phyloP scores from a whole-genome alignment of 1,140 invertebrate species.

The Belonocnema kinseyi region DNA sequence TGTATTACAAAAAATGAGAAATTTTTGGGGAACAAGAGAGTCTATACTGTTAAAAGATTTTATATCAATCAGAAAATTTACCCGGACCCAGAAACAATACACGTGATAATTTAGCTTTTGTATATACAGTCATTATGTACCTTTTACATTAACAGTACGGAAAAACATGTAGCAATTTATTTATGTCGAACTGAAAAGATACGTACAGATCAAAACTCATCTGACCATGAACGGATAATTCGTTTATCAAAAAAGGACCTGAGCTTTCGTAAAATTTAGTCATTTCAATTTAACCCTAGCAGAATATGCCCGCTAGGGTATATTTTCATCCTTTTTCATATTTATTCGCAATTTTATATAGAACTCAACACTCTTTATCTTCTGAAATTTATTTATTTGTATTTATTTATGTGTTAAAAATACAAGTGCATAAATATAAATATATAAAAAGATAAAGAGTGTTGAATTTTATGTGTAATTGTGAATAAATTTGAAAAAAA shows the following conservation, averaged over 20 bases:
- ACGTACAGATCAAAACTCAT: neutral
- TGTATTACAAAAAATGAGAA: neutral
- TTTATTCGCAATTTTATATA: too few relatives aligned
- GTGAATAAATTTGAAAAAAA: too few relatives aligned
- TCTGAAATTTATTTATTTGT: too few relatives aligned
- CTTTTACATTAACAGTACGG: conserved; percentile 7
- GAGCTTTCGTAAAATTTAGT: neutral
- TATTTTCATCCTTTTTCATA: too few relatives aligned
- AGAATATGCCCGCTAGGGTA: too few relatives aligned
- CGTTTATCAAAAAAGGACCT: conserved; percentile 1
- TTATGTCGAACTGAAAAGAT: neutral
- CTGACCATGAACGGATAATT: conserved; percentile 26
- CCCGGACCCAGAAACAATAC: neutral
- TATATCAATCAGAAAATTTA: neutral
- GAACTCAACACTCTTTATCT: too few relatives aligned
- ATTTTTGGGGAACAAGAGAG: conserved; percentile 18
- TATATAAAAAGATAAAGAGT: too few relatives aligned
- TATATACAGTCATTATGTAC: conserved; percentile 25
- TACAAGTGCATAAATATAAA: too few relatives aligned
- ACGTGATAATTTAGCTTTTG: conserved; percentile 30
- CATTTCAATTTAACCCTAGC: conserved; percentile 18
- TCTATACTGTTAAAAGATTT: conserved; percentile 3
- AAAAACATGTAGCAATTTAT: neutral
- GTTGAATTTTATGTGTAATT: too few relatives aligned
- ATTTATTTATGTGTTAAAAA: too few relatives aligned